phyloP scores from a whole-genome alignment of 2,797 vertebrate genomes.

The Lindbergichthys nudifrons region DNA sequence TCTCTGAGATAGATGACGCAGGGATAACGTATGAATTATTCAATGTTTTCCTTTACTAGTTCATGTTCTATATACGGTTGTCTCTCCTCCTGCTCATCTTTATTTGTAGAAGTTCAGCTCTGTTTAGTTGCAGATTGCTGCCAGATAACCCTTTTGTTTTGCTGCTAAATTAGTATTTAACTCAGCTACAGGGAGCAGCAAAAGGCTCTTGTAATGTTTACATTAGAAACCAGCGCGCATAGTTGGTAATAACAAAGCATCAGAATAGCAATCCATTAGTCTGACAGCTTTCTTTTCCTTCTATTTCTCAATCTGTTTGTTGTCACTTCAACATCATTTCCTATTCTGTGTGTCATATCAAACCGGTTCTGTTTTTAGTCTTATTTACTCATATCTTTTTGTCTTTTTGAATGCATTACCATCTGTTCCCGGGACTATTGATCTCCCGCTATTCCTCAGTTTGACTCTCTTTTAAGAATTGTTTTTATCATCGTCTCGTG shows the following conservation, averaged over 20 bases:
- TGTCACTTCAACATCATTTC: conserved; percentile 20
- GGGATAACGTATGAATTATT: neutral
- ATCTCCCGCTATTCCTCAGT: neutral
- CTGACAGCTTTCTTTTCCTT: conserved; percentile 22
- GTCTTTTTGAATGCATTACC: conserved; percentile 27
- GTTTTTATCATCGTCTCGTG: neutral
- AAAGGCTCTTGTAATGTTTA: conserved; percentile 18
- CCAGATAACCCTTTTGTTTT: neutral
- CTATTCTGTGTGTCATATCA: neutral
- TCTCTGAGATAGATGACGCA: neutral
- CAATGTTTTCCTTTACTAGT: neutral
- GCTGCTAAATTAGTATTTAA: conserved; percentile 31
- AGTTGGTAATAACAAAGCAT: conserved; percentile 26
- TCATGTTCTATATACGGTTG: neutral
- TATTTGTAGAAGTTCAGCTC: conserved; percentile 22
- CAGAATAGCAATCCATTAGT: conserved; percentile 34
- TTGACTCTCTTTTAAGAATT: neutral
- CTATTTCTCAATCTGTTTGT: conserved; percentile 24
- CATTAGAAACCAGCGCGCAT: conserved; percentile 23
- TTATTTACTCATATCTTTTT: neutral
- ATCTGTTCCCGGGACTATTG: conserved; percentile 21
- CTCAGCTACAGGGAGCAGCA: conserved; percentile 23
- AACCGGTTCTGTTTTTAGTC: conserved; percentile 23
- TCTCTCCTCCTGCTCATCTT: neutral
- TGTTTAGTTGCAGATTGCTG: conserved; percentile 21